phyloP scores from a whole-genome alignment of 2,888 invertebrate species.

The Eristalinus aeneus region DNA sequence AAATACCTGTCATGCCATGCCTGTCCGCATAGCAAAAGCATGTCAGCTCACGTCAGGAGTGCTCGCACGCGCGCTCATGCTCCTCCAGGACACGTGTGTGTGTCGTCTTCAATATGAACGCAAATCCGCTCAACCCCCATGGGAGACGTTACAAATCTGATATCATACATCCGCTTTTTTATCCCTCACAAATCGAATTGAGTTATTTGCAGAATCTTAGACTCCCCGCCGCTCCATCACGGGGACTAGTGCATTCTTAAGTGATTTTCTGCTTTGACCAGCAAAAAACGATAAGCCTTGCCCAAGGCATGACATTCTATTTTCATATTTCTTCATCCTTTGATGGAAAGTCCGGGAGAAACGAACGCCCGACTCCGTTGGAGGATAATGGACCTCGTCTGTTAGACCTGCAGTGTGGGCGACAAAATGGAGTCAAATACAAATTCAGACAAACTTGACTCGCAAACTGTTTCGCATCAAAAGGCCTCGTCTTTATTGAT shows the following conservation, averaged over 20 bases:
- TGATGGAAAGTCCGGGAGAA: neutral
- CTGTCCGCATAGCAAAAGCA: too few species aligned
- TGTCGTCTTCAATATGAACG: neutral
- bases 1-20: neutral
- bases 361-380: neutral
- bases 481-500: too few species aligned
- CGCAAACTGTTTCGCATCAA: too few species aligned
- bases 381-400: conserved; percentile 1
- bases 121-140: neutral
- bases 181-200: neutral
- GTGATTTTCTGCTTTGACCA: too few species aligned
- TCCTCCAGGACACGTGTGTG: neutral
- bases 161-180: neutral
- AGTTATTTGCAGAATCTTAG: neutral
- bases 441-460: too few species aligned
- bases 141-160: neutral
- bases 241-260: too few species aligned
- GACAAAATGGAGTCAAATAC: too few species aligned
- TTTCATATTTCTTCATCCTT: neutral
- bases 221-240: neutral
- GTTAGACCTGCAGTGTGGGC: neutral
- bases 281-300: neutral
- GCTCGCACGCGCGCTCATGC: neutral
- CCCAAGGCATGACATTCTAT: neutral
- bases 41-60: neutral